Conservation (phyloP, 2,888 invertebrate genomes). For the Rhingia campestris region DNA sequence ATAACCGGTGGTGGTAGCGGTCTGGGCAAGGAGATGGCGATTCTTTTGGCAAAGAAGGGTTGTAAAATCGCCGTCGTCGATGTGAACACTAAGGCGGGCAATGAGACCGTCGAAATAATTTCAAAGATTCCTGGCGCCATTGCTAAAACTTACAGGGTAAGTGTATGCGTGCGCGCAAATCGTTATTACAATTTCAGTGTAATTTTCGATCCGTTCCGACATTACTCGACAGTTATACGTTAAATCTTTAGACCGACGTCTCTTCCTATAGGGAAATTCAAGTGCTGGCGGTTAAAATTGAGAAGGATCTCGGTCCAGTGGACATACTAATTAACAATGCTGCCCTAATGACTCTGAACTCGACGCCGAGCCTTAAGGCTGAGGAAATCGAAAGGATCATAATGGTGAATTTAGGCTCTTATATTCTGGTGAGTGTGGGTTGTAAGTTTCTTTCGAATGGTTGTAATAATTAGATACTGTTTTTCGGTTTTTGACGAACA, state of each 20-base stretch:
- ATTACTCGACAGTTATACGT: constrained; percentile 72
- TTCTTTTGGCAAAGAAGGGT: constrained; percentile 81
- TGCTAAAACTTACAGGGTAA: constrained; percentile 81
- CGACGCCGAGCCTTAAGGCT: constrained; percentile 80
- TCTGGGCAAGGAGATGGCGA: constrained; percentile 82
- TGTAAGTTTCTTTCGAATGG: not conserved
- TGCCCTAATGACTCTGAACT: constrained; percentile 82
- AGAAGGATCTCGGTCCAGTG: constrained; percentile 82
- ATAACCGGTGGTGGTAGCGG: constrained; percentile 84
- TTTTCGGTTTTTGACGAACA: constrained; percentile 26
- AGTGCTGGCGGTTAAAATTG: constrained; percentile 80
- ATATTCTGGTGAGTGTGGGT: constrained; percentile 81
- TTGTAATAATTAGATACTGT: not conserved
- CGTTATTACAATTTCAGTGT: constrained; percentile 44
- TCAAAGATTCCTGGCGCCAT: constrained; percentile 79
- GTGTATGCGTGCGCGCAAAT: constrained; percentile 30
- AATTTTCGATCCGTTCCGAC: constrained; percentile 62
- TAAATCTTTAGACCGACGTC: constrained; percentile 80
- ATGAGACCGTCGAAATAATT: constrained; percentile 80
- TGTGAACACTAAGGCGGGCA: constrained; percentile 81
- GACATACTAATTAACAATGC: constrained; percentile 84
- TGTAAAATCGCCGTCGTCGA: constrained; percentile 83
- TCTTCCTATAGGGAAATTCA: constrained; percentile 81
- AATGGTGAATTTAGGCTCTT: constrained; percentile 82
- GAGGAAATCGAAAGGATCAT: constrained; percentile 82